Evolutionary conservation across 2,888 invertebrate genomes (phyloP), one percentile per base, ranked within the genome.

Genomic region (Brachylomia viminalis): DNA sequence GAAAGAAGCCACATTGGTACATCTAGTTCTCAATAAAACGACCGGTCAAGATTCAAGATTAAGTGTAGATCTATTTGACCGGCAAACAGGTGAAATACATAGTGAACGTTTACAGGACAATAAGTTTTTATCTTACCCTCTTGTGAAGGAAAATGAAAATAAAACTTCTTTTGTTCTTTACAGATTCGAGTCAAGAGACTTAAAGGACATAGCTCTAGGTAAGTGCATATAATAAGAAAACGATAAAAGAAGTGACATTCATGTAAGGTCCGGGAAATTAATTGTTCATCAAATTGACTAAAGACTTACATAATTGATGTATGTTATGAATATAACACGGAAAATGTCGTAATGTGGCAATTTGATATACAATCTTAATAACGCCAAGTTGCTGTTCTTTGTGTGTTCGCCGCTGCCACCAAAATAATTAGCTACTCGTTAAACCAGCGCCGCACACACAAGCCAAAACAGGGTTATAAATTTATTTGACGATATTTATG

Each of bases 111-210:
- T 2, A 45, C 45, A 45, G 27, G 11, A 61, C 45, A 73, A 30
- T 77, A 72, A 47, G 45, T 61, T 77, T 82, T 72, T 52, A 76
- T 59, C 33, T 45, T 10, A 27, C 33, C 13, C 45, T 30, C n/a
- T 54, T n/a, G 15, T 42, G 15, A 27, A 71, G 20, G 13, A 59
- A 59, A 65, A 79, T 68, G 64, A 65, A 68, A 77, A 23, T 68
- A 64, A 81, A 59, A 47, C 8, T n/a, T 15, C 27, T 23, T 77
- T 70, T 73, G 38, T 52, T 56, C 17, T 69, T 83, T 77, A 38
- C 83, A 83, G 85, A 77, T 79, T 71, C 52, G 72, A 75, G 62
- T 52, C 61, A 38, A 61, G 23, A 67, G 52, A 49, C 30, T 47
- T 65, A 27, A 27, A 33, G 47, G 58, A 79, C 49, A 49, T 1